Base-by-base conservation (phyloP, 2,113 vertebrate species). In the Seriola quinqueradiata region DNA sequence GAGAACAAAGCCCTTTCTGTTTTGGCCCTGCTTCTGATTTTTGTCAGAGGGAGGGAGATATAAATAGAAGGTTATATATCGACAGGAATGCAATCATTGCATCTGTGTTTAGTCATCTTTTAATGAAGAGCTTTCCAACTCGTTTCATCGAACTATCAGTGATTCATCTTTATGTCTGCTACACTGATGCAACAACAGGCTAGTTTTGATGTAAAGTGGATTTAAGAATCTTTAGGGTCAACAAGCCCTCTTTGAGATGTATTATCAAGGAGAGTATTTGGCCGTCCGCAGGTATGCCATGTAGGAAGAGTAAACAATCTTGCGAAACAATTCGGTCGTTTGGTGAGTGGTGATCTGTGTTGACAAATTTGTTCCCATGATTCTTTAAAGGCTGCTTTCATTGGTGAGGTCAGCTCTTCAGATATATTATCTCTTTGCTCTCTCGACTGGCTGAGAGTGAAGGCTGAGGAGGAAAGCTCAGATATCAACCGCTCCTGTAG, bases 401-500 rank as follows among this genome's bases (percentile, higher is more conserved):
- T 70, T 75, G 72, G 61, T 84, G 87, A 91, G 79, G 85, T 91
- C 91, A 94, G 85, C 75, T 84, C 81, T 86, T 91, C 66, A 86
- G 77, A 85, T 66, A 81, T 77, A 87, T 86, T 90, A 89, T 93
- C 84, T 89, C 76, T 59, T 70, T 82, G 46, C 83, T 86, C 82
- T 84, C 84, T 89, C 57, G 86, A 86, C 89, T 86, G 73, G 68
- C 79, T 90, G 71, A 83, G 81, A 89, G 84, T 75, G 84, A 85
- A 84, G 87, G 60, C 69, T 76, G 87, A 87, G 81, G 46, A 89
- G 66, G 59, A 87, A 86, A 82, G 93, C 94, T 96, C 93, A 34
- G 91, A 93, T 95, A 94, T 94, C 94, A 92, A 74, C 86, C 72
- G 46, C 91, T 94, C 91, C 84, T 93, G 89, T 58, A 84, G 93